Evolutionary conservation across 2,797 vertebrate genomes (phyloP).

Genomic region (Neomorphus geoffroyi): DNA sequence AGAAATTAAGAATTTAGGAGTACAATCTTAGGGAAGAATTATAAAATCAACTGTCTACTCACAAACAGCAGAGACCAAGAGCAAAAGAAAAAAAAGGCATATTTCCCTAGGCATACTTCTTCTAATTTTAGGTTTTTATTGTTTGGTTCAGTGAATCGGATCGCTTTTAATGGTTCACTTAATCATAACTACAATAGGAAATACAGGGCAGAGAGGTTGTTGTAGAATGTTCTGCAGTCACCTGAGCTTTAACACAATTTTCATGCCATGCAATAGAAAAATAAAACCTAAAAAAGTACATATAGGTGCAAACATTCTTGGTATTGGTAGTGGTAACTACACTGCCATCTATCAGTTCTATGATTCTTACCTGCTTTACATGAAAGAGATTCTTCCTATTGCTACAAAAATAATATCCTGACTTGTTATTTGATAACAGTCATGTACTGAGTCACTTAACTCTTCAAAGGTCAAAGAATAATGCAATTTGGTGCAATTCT

Average conservation of each 20-base stretch:
- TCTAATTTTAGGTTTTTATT: conserved; percentile 30
- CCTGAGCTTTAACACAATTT: background rate
- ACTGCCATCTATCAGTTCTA: background rate
- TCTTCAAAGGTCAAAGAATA: conserved; percentile 43
- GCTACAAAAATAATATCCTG: background rate
- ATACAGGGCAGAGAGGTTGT: background rate
- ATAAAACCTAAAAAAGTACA: background rate
- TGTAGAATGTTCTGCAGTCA: background rate
- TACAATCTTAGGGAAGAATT: background rate
- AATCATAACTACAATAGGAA: background rate
- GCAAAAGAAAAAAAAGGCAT: background rate
- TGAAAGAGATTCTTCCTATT: background rate
- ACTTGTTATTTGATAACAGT: conserved; percentile 6
- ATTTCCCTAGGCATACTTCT: conserved; percentile 13
- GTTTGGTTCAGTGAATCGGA: conserved; percentile 40
- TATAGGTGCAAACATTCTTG: background rate
- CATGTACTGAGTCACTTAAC: conserved; percentile 7
- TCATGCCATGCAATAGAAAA: background rate
- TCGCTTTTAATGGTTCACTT: conserved; percentile 26
- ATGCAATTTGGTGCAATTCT: conserved; percentile 13
- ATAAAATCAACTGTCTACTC: background rate
- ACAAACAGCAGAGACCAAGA: background rate
- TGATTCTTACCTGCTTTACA: background rate
- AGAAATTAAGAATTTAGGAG: background rate
- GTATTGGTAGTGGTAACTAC: background rate